Evolutionary conservation across 1,140 invertebrate genomes (phyloP), one percentile per base, ranked within the genome.

Genomic region (Lordiphosa clarofinis): DNA sequence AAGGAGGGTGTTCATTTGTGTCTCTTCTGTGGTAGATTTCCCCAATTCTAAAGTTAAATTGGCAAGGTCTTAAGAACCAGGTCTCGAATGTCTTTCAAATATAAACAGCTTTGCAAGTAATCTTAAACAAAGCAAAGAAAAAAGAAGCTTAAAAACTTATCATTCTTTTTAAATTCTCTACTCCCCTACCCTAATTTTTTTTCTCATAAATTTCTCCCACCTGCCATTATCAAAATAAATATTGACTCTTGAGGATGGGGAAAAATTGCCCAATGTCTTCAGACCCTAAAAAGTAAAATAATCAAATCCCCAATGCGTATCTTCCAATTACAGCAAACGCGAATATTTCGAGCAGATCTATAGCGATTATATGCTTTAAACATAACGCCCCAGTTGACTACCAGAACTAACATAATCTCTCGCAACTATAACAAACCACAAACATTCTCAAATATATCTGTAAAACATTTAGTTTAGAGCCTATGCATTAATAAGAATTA

Each of bases 321-420:
- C 82, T 87, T 87, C 84, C 78, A 84, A 68, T 87, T 87, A 48
- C 84, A 87, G 84, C 59, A 87, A 74, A 68, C 84, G 73, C 49
- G 78, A 78, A 57, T 72, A 78, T 73, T 87, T 73, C 72, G 76
- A 87, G 53, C 71, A 87, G 56, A 69, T 87, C 53, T 87, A 86
- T 75, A 70, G 61, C 60, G 84, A 87, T 37, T 87, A 84, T 66
- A 87, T 87, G 61, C 84, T 87, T 63, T 79, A 72, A 59, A n/a
- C 38, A 19, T 19, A 19, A 19, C 19, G 19, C 19, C 19, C 19
- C 19, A 19, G 9, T 15, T 10, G 24, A 39, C 38, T 35, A 47
- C 44, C n/a, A 40, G 47, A 56, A 21, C 28, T 38, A 24, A 46
- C 48, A 9, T 31, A 46, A 69, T 38, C 40, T 46, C n/a, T 50